Percentiles rank a stretch among this genome's conserved stretches.
Conservation (phyloP, 2,113 vertebrate genomes). For the Tichodroma muraria region DNA sequence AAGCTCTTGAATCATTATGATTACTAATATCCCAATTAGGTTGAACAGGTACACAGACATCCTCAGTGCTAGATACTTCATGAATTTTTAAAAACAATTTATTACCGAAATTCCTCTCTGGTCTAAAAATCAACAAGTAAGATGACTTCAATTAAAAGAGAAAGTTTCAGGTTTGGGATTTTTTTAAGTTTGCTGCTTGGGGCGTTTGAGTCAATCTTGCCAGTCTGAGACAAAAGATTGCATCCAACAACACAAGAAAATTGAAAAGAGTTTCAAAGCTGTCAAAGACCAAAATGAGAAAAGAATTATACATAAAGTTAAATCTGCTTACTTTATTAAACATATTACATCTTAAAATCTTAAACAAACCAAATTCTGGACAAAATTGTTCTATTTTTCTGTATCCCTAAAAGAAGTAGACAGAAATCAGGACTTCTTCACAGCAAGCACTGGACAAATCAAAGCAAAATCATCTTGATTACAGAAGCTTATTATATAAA, state of each 20-base stretch:
- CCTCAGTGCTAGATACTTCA: background rate
- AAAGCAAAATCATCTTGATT: background rate
- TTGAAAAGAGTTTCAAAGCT: background rate
- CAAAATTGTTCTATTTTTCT: background rate
- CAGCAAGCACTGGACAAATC: background rate
- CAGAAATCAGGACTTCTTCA: background rate
- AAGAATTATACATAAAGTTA: background rate
- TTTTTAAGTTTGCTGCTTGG: background rate
- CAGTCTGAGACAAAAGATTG: background rate
- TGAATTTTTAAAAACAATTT: background rate
- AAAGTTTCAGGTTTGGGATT: background rate
- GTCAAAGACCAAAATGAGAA: background rate
- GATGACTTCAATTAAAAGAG: background rate
- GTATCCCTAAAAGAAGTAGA: background rate
- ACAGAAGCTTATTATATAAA: background rate
- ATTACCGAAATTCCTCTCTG: background rate
- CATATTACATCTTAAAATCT: background rate
- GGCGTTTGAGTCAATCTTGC: background rate
- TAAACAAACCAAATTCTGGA: background rate
- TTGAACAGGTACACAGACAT: conserved; percentile 17
- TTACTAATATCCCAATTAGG: conserved; percentile 55
- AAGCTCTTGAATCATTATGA: conserved; percentile 54
- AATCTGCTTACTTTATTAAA: background rate
- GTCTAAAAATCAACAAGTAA: background rate
- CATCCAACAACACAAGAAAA: background rate